Base-by-base conservation (phyloP, 2,888 invertebrate species). In the Ganaspis brasiliensis region DNA sequence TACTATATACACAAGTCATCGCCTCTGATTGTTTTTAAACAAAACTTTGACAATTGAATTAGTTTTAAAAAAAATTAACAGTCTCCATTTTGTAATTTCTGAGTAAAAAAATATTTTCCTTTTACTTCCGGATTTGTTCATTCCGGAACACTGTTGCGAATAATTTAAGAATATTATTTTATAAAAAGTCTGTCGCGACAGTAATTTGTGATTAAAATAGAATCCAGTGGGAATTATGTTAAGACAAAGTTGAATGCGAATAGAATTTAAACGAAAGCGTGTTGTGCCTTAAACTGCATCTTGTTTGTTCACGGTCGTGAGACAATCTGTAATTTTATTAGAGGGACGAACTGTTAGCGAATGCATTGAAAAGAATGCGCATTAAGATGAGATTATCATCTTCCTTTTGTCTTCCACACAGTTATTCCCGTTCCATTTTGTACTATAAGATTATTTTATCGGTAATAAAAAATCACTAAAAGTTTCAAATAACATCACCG, bases 281-380 rank as follows among this genome's bases (percentile, higher is more conserved):
- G n/a, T 59, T 8, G n/a, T n/a, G 26, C n/a, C 31, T 59, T 31
- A 59, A 31, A 31, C 26, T 59, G 59, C n/a, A 59, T 59, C 59
- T 24, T 59, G 59, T 75, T 76, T 72, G 75, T 81, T 73, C 78
- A n/a, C 71, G 56, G 67, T 49, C 81, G 81, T 79, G 81, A 77
- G 81, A 81, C 74, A 78, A 77, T 72, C 57, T 49, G 79, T 77
- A 77, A 79, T 76, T 78, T 81, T 75, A 79, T 78, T 74, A 79
- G 78, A 74, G 75, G 78, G 73, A 77, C 72, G 76, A 78, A 72
- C 72, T 70, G 78, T 59, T 63, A 75, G 77, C 55, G 75, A 72
- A 76, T 61, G 79, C 78, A 81, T 79, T 73, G 77, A 79, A 59
- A 81, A 81, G 79, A 81, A 81, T 81, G 81, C 76, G 79, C 79